Base-by-base conservation (phyloP, 1,140 invertebrate species). In the Drosophila bocki region DNA sequence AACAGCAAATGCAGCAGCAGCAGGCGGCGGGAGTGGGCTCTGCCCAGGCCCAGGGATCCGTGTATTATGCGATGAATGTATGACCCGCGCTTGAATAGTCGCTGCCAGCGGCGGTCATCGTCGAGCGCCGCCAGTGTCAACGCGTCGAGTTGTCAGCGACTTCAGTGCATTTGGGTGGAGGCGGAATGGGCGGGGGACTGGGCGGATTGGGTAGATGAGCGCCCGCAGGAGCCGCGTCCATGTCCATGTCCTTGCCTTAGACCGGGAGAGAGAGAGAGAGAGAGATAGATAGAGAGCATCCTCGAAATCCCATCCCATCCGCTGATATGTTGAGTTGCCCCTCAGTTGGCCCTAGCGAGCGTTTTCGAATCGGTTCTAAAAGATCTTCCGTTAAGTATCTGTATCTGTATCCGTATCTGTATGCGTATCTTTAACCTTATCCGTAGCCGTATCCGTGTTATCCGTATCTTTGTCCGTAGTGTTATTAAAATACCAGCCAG, bases 11-110 rank as follows among this genome's bases (percentile, higher is more conserved):
- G 39, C 72, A 65, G 22, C 80, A 77, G 7, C 80, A 78, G 33
- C 59, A 60, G 15, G 44, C 61, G 53, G 51, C 64, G 48, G 67
- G 65, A 39, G 65, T 70, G 17, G 62, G 74, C 13, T 68, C 75
- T 35, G 71, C 82, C 29, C 67, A 91, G 60, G 72, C 81, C 17
- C 87, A 86, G 69, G 87, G 91, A 45, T 92, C 93, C 13, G 93
- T 94, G 12, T 93, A 93, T 67, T 94, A 94, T 76, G 92, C 93
- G 29, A 93, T 94, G 93, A 94, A 94, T 64, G 93, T 94, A 91
- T 94, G 93, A 93, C 93, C 91, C 78, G 77, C 83, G 72, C 74
- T 80, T 35, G 91, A 92, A 87, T 92, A 92, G 91, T 92, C 91
- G 65, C 72, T 91, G 79, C 88, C 91, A 75, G 80, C 87, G 87